These are phyloP conservation scores for Drosophila funebris DNA, from an alignment of 1,140 invertebrate genomes.

Conservation along the genomic window DNA sequence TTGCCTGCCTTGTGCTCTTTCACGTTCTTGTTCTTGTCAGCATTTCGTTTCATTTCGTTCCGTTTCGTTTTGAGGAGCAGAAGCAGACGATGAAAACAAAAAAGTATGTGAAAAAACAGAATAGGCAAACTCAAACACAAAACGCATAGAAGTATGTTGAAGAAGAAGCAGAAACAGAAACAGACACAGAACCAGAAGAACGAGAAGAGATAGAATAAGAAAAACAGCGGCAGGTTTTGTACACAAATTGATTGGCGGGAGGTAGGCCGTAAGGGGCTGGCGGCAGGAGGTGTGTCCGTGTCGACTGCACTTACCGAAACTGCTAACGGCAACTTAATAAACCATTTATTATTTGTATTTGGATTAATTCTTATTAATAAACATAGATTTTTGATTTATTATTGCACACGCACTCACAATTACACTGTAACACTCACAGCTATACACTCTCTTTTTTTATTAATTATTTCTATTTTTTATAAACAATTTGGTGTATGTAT, in stretches of 20 bases:
- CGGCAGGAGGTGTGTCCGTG: background rate
- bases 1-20: conserved; percentile 33
- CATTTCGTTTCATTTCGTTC: conserved; percentile 42
- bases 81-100: conserved; percentile 81
- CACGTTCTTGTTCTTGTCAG: conserved; percentile 23
- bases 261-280: background rate
- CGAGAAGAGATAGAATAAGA: too few relatives aligned
- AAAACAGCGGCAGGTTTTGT: background rate
- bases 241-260: background rate
- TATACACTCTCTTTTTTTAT: conserved; percentile 8
- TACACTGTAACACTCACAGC: conserved; percentile 3
- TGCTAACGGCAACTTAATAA: conserved; percentile 18
- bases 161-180: conserved; percentile 11
- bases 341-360: conserved; percentile 22
- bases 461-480: conserved; percentile 27
- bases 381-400: conserved; percentile 23
- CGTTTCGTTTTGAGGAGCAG: conserved; percentile 27
- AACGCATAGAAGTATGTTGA: conserved; percentile 8
- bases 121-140: conserved; percentile 29
- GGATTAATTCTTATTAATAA: conserved; percentile 6
- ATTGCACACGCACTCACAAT: conserved; percentile 34
- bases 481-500: conserved; percentile 41
- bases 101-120: conserved; percentile 69
- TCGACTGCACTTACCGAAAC: conserved; percentile 34
- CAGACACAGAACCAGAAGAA: too few relatives aligned